Evolutionary conservation across 2,113 vertebrate genomes (phyloP).

Genomic region (Boulengeromyrus knoepffleri): DNA sequence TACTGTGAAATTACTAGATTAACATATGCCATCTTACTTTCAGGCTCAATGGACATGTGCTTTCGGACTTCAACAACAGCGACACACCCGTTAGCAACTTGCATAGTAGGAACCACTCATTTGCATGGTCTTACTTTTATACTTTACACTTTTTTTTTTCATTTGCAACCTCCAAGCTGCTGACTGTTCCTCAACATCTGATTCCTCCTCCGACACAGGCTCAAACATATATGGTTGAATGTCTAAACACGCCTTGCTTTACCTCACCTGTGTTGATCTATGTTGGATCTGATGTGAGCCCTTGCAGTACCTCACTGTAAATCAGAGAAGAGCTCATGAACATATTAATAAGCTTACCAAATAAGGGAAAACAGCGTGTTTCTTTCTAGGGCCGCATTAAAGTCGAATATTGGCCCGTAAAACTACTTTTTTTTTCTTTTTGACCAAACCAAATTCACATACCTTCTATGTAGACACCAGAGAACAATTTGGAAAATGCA

Average conservation of each 20-base stretch:
- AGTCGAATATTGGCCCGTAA: background rate
- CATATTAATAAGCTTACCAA: background rate
- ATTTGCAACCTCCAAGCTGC: background rate
- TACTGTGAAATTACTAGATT: too few relatives aligned
- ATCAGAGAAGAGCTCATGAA: background rate
- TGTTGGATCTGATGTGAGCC: background rate
- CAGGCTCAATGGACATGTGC: too few relatives aligned
- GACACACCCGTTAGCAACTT: too few relatives aligned
- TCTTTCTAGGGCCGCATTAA: background rate
- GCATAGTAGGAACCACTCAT: too few relatives aligned
- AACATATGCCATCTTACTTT: too few relatives aligned
- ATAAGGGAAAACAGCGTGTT: background rate
- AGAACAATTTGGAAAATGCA: background rate
- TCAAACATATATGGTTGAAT: background rate
- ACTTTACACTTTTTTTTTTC: too few relatives aligned
- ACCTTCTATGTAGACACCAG: too few relatives aligned
- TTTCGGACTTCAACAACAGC: too few relatives aligned
- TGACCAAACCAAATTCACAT: too few relatives aligned
- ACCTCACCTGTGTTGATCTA: background rate
- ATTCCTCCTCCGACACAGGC: background rate
- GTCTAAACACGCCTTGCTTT: background rate
- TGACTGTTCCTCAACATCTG: background rate
- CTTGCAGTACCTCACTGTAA: background rate
- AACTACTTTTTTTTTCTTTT: background rate
- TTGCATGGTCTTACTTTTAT: too few relatives aligned